A percentile compares a stretch with the other conserved stretches of the same genome.
Conservation (phyloP, 1,140 invertebrate genomes). For the Atta texana region DNA sequence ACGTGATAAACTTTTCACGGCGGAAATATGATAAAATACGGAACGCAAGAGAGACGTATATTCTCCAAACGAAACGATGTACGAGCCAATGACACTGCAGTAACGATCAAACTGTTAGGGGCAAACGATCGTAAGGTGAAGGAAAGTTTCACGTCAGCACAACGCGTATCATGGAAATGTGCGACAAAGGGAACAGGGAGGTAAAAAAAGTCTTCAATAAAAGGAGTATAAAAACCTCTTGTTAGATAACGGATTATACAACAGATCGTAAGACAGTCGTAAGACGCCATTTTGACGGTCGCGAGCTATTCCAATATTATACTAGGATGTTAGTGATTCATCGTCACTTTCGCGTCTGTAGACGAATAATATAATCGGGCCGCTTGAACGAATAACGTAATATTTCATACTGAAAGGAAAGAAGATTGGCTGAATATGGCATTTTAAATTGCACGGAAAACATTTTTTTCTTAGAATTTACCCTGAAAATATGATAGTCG, state of each 20-base stretch:
- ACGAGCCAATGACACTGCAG: slow-evolving; percentile 18
- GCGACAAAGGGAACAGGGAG: slow-evolving; percentile 1
- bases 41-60: background rate
- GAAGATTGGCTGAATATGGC: too few species aligned
- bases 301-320: background rate
- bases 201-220: slow-evolving; percentile 28
- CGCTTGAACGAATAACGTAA: background rate
- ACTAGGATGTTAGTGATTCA: slow-evolving; percentile 13
- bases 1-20: slow-evolving; percentile 25
- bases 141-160: slow-evolving; percentile 1
- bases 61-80: slow-evolving; percentile 15
- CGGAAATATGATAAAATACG: slow-evolving; percentile 20
- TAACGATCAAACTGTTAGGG: slow-evolving; percentile 40
- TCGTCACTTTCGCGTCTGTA: background rate
- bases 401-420: background rate
- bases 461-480: too few species aligned
- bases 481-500: too few species aligned
- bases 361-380: slow-evolving; percentile 4
- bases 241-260: slow-evolving; percentile 64
- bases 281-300: slow-evolving; percentile 39
- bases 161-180: slow-evolving; percentile 12
- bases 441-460: too few species aligned
- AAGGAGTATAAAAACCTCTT: slow-evolving; percentile 39
- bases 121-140: slow-evolving; percentile 21
- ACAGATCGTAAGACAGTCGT: slow-evolving; percentile 47